Percentiles rank a stretch among this genome's conserved stretches.
Conservation (phyloP, 2,888 invertebrate genomes). For the Steromphala cineraria region DNA sequence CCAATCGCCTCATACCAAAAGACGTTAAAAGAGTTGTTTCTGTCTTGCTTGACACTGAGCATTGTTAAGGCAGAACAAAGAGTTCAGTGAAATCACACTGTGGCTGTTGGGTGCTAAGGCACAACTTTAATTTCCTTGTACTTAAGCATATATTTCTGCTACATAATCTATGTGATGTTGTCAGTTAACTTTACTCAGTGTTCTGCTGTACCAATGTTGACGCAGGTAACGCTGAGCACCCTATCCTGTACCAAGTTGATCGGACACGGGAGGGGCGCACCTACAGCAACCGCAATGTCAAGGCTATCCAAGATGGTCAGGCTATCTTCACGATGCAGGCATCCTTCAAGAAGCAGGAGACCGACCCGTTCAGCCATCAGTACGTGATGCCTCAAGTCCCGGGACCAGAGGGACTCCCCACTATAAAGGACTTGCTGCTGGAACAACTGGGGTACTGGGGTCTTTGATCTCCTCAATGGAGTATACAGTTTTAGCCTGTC, state of each 20-base stretch:
- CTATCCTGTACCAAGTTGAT: slow-evolving; percentile 76
- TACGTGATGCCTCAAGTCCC: slow-evolving; percentile 74
- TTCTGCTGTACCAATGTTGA: background rate
- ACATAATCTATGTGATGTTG: too few species aligned
- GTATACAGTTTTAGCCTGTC: too few species aligned
- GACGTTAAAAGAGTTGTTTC: too few species aligned
- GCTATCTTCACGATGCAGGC: slow-evolving; percentile 74
- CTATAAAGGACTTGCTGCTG: slow-evolving; percentile 48
- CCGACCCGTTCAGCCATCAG: slow-evolving; percentile 70
- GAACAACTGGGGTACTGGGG: slow-evolving; percentile 55
- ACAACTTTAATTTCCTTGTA: too few species aligned
- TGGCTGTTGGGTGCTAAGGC: too few species aligned
- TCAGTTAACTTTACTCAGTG: too few species aligned
- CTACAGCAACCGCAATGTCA: slow-evolving; percentile 74
- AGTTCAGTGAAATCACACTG: too few species aligned
- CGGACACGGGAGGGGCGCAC: slow-evolving; percentile 74
- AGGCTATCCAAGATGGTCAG: slow-evolving; percentile 74
- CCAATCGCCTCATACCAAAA: too few species aligned
- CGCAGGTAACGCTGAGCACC: slow-evolving; percentile 63
- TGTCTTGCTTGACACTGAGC: too few species aligned
- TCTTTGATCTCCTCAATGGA: too few species aligned
- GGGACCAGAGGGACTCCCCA: slow-evolving; percentile 68
- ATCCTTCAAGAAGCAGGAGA: slow-evolving; percentile 70
- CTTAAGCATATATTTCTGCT: too few species aligned
- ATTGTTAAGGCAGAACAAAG: too few species aligned